Conservation (phyloP, 2,888 invertebrate species). For the Gonocerus acuteangulatus region DNA sequence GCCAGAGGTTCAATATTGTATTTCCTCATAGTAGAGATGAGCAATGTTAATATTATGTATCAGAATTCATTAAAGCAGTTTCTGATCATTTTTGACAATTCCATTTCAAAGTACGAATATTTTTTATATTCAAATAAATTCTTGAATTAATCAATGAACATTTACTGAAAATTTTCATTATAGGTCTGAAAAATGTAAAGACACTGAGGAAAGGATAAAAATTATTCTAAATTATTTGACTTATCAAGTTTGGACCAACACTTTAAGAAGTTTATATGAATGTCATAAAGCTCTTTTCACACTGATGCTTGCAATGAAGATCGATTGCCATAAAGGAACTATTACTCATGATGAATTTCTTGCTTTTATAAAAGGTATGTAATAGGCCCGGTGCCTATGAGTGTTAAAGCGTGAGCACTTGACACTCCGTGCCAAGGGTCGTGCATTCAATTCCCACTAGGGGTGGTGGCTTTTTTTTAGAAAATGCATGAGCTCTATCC, state of each 20-base stretch:
- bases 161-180: background rate
- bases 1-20: constrained; percentile 89
- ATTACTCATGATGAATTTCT: constrained; percentile 88
- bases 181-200: constrained; percentile 67
- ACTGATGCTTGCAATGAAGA: constrained; percentile 89
- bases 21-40: constrained; percentile 95
- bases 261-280: constrained; percentile 85
- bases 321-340: constrained; percentile 72
- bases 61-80: constrained; percentile 94
- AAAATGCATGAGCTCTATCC: no score
- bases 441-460: no score
- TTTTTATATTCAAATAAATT: background rate
- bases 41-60: constrained; percentile 92
- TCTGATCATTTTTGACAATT: constrained; percentile 83
- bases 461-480: no score
- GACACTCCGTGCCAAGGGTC: background rate
- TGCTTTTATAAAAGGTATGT: constrained; percentile 83
- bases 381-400: background rate
- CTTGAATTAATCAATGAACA: background rate
- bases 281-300: constrained; percentile 88
- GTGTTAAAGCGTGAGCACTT: no score
- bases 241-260: constrained; percentile 86
- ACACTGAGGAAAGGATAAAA: constrained; percentile 77
- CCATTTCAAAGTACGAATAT: constrained; percentile 64
- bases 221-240: constrained; percentile 86